Percentiles rank a stretch among this genome's conserved stretches.
Evolutionary conservation across 2,797 vertebrate genomes (phyloP).

Genomic region (Propithecus deckenii): DNA sequence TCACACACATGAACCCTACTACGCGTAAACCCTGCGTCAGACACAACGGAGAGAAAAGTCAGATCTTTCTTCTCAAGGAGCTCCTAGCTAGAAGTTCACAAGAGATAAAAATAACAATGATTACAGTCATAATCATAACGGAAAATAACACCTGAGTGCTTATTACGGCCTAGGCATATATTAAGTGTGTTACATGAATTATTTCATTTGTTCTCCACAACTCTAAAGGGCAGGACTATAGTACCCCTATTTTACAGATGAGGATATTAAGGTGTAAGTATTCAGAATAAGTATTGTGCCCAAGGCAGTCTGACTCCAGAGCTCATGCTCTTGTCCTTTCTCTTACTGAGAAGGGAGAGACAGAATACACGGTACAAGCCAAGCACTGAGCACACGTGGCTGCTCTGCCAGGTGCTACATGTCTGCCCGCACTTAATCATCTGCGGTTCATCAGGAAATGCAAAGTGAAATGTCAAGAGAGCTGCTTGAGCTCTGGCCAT

Average conservation of each 20-base stretch:
- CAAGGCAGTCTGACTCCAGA: neutral
- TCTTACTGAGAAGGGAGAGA: neutral
- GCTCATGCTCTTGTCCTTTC: neutral
- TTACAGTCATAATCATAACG: neutral
- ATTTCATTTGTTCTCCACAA: neutral
- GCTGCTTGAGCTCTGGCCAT: neutral
- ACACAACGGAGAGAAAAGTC: neutral
- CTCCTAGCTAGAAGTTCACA: constrained; percentile 25
- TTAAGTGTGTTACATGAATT: neutral
- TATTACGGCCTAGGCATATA: neutral
- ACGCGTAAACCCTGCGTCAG: neutral
- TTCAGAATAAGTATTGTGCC: neutral
- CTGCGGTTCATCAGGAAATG: neutral
- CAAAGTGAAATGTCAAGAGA: neutral
- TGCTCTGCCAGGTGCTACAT: neutral
- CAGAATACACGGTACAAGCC: neutral
- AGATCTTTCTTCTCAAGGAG: neutral
- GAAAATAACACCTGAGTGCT: neutral
- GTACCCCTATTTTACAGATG: neutral
- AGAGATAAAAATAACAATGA: neutral
- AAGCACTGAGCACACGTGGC: neutral
- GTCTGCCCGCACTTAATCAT: neutral
- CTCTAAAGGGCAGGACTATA: neutral
- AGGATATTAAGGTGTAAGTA: neutral
- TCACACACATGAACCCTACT: neutral